Evolutionary conservation across 35 echinoderm and acorn worm genomes (phyloP).

Genomic region (Lytechinus variegatus): DNA sequence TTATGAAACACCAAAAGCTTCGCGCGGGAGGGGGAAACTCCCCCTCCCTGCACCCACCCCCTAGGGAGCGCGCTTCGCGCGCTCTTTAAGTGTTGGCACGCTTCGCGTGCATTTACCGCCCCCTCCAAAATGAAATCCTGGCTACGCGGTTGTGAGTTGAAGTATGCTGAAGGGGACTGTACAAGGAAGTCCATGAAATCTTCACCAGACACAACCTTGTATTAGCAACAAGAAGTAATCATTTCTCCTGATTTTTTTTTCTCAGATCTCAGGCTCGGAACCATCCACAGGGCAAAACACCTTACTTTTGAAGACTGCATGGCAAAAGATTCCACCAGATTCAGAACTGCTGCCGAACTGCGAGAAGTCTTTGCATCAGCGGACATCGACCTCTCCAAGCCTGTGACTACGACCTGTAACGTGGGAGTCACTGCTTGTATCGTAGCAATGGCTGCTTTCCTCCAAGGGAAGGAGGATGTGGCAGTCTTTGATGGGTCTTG

Average conservation of each 20-base stretch:
- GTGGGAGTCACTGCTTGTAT: slow-evolving; percentile 84
- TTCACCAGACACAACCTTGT: no score
- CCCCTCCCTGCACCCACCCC: no score
- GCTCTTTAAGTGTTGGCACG: no score
- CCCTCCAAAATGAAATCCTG: no score
- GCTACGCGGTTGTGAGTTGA: no score
- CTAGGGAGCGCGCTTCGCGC: no score
- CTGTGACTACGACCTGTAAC: slow-evolving; percentile 77
- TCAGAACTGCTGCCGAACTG: background rate
- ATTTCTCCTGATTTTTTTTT: background rate
- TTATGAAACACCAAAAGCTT: no score
- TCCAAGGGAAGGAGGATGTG: slow-evolving; percentile 82
- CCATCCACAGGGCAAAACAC: background rate
- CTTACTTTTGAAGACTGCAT: background rate
- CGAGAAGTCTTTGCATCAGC: slow-evolving; percentile 55
- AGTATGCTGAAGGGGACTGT: no score
- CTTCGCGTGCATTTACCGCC: no score
- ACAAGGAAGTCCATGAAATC: no score
- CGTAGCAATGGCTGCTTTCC: slow-evolving; percentile 68
- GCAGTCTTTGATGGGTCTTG: slow-evolving; percentile 90
- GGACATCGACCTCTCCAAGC: slow-evolving; percentile 79
- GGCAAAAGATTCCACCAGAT: slow-evolving; percentile 8
- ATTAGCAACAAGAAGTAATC: background rate
- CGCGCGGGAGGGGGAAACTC: no score
- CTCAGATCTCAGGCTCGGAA: slow-evolving; percentile 16